Base-by-base conservation (phyloP, 2,113 vertebrate genomes). In the Equus przewalskii region DNA sequence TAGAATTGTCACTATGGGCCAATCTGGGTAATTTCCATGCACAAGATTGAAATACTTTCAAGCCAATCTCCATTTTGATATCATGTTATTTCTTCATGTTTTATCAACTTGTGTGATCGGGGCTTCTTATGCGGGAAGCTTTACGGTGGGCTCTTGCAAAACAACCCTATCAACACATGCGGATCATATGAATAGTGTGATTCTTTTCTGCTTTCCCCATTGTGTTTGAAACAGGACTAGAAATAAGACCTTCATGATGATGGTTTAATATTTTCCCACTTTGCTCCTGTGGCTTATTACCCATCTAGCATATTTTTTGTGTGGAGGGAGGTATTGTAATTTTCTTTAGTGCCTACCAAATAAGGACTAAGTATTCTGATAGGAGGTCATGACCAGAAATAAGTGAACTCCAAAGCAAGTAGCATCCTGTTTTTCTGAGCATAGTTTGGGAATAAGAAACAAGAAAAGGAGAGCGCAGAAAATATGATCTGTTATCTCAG, bases 361-460 rank as follows among this genome's bases (percentile, higher is more conserved):
- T 72, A 67, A 83, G 82, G 36, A 82, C 58, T 36, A 46, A 79
- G 24, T 62, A 28, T 91, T 72, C 36, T 33, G 41, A 73, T 81
- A 36, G 1, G 22, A 15, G 7, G 22, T 36, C 26, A 51, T 70
- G 26, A 75, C 60, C 65, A 64, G 49, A 83, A 91, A 54, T 51
- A 49, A 92, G n/a, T 26, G 51, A 90, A 36, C 28, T 69, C 72
- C 81, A 16, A 78, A 72, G 51, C 19, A 92, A 62, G 24, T 19
- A 81, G 41, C 54, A 44, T 26, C 30, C 28, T 46, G 41, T n/a
- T 94, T 96, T 96, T 95, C 51, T 92, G 24, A 64, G 86, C 95
- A 73, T 72, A 21, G 33, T 24, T 85, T 91, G 21, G 62, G 41
- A 78, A 86, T 72, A 92, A 92, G 60, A 91, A 95, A 91, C 4